phyloP scores from a whole-genome alignment of 2,888 invertebrate species.

The Biston stratarius region DNA sequence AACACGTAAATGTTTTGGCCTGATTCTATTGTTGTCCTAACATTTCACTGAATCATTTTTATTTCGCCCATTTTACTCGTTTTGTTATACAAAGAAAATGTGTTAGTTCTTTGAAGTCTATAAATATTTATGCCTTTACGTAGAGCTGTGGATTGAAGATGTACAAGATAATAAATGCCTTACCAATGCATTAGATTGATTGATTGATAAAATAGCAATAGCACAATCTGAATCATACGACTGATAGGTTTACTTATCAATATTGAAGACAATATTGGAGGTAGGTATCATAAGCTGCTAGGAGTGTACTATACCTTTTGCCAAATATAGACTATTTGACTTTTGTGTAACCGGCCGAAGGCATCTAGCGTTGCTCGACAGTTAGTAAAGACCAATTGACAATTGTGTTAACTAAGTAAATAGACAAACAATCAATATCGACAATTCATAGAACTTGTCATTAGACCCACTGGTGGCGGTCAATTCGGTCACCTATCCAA shows the following conservation, averaged over 20 bases:
- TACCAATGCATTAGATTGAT: conserved; percentile 28
- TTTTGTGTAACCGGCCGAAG: background rate
- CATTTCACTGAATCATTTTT: conserved; percentile 39
- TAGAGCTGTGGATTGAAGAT: conserved; percentile 30
- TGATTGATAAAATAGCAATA: conserved; percentile 34
- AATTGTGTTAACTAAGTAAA: no score
- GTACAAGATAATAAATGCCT: conserved; percentile 35
- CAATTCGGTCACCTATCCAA: no score
- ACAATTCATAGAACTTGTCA: no score
- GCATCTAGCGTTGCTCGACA: no score
- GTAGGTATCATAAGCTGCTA: conserved; percentile 5
- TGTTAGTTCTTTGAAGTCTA: conserved; percentile 37
- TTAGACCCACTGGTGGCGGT: no score
- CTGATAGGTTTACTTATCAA: conserved; percentile 17
- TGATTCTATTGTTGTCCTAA: conserved; percentile 36
- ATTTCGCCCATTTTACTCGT: conserved; percentile 34
- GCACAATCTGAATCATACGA: conserved; percentile 22
- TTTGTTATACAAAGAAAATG: conserved; percentile 35
- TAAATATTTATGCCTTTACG: conserved; percentile 37
- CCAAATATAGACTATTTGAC: background rate
- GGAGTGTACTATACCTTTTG: conserved; percentile 8
- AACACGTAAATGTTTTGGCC: conserved; percentile 32
- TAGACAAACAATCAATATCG: no score
- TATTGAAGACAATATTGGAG: conserved; percentile 10
- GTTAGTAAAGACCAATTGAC: no score